Evolutionary conservation across 2,113 vertebrate genomes (phyloP), one percentile per base, ranked within the genome.

Genomic region (Rostratula benghalensis): DNA sequence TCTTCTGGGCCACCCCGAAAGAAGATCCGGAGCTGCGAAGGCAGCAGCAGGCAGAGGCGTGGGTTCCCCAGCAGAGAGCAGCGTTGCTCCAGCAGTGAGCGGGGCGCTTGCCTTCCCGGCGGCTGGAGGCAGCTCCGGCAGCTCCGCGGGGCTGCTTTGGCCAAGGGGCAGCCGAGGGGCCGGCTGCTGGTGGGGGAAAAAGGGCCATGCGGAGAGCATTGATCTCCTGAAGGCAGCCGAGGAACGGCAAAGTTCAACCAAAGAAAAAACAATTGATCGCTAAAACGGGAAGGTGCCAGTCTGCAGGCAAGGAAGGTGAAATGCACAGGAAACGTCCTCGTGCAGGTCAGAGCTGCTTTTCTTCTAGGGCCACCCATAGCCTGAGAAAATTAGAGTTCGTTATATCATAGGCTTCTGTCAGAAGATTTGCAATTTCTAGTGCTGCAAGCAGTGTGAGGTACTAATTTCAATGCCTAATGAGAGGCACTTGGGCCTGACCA

Each of bases 21-120:
- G 3, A 12, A 4, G 8, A 28, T 20, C 1, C 2, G 61, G 8
- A 5, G 35, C 12, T 2, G 48, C 19, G 39, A 4, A 5, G 45
- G 35, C 31, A 2, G 6, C 35, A 9, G 18, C 15, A 1, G 6
- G 54, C 79, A 20, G 2, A 13, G 46, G 37, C 46, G 12, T 0
- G 0, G 3, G 23, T 6, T 46, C 13, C 28, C 93, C 98, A 95
- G 71, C 68, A 97, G 98, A 87, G 97, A 65, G 95, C 91, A 97
- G 96, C 73, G 64, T 90, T 37, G 30, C 53, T 75, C 41, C 93
- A 95, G 60, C 41, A 93, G 77, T 1, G 83, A 56, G 2, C 21
- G 22, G 14, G 4, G 9, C 23, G 30, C 30, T 23, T 3, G 56
- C 11, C 2, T 4, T 3, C 5, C 27, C 6, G 41, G 63, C 46